Percentiles rank a stretch among this genome's conserved stretches.
These are phyloP conservation scores for Reinhardtius hippoglossoides DNA, from an alignment of 2,113 vertebrate species.

Conservation along the genomic window DNA sequence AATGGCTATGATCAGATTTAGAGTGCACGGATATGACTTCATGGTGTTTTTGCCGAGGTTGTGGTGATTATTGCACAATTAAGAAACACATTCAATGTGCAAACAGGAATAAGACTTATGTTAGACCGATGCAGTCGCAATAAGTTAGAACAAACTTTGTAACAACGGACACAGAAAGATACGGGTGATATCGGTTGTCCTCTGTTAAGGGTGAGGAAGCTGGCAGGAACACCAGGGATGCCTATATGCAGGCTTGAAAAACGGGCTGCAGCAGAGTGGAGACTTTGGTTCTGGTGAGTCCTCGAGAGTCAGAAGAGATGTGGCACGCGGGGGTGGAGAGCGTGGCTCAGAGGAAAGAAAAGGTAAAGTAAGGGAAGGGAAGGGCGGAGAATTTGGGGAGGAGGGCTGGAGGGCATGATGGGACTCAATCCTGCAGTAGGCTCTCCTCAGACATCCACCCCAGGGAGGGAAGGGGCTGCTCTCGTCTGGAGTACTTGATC, in stretches of 20 bases:
- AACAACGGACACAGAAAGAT: slow-evolving; percentile 3
- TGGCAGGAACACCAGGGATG: background rate
- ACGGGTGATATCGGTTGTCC: slow-evolving; percentile 16
- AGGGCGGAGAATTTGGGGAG: background rate
- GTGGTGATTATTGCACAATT: slow-evolving; percentile 69
- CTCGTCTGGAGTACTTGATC: slow-evolving; percentile 91
- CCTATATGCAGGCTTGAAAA: background rate
- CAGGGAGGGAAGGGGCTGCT: slow-evolving; percentile 81
- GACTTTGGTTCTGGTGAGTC: slow-evolving; percentile 32
- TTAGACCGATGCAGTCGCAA: slow-evolving; percentile 43
- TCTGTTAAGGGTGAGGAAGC: background rate
- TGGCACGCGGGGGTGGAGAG: background rate
- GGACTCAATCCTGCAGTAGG: slow-evolving; percentile 87
- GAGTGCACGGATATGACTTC: slow-evolving; percentile 36
- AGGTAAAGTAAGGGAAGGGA: background rate
- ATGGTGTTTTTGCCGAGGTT: slow-evolving; percentile 15
- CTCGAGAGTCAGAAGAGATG: slow-evolving; percentile 12
- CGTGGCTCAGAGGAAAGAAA: slow-evolving; percentile 30
- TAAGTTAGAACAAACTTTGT: slow-evolving; percentile 41
- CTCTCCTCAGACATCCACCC: slow-evolving; percentile 91
- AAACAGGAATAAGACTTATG: slow-evolving; percentile 46
- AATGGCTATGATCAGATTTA: slow-evolving; percentile 19
- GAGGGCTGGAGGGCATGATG: too few relatives aligned
- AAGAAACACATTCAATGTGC: slow-evolving; percentile 59
- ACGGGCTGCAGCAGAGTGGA: background rate